Base-by-base conservation (phyloP, 2,797 vertebrate species). In the Argentina silus region DNA sequence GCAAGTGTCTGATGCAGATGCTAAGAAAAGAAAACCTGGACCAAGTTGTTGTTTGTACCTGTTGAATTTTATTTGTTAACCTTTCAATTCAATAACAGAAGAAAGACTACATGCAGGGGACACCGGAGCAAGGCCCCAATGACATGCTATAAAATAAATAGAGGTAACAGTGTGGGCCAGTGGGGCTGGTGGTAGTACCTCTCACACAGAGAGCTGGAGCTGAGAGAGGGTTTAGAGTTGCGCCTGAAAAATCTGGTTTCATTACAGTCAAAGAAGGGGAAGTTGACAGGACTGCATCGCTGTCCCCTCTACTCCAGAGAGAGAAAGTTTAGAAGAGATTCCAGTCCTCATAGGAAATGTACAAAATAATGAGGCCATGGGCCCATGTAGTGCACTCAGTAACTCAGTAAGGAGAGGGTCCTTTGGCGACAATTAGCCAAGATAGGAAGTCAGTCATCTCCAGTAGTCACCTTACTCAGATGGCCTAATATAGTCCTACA, bases 91-190 rank as follows among this genome's bases (percentile, higher is more conserved):
- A 88, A 86, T 87, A 91, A 90, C 86, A 88, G 89, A 86, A 88
- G 82, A 81, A 74, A 36, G 85, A 85, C 85, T 90, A 93, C 85
- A 92, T 67, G 80, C 56, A 78, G 78, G 61, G 76, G 74, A 1
- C 80, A 76, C 75, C 76, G 85, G 81, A 88, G 67, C 77, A 64
- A 3, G 11, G 78, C 69, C 86, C 87, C 78, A 81, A 82, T 43
- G 71, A 87, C 83, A 87, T 83, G 83, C 85, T 88, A 85, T 55
- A 89, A 85, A 93, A 94, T 93, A 94, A 94, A 94, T 92, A 94
- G 84, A 80, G 88, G 79, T 70, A 81, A 86, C 77, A 79, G 72
- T 57, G n/a, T 45, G 71, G 69, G 17, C 3, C 51, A 56, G 63
- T 61, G 59, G 1, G 7, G 56, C 67, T 2, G 48, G 12, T 63